Percentiles rank a stretch among this genome's conserved stretches.
Evolutionary conservation across 2,888 invertebrate genomes (phyloP).

Genomic region (Lymantria dispar): DNA sequence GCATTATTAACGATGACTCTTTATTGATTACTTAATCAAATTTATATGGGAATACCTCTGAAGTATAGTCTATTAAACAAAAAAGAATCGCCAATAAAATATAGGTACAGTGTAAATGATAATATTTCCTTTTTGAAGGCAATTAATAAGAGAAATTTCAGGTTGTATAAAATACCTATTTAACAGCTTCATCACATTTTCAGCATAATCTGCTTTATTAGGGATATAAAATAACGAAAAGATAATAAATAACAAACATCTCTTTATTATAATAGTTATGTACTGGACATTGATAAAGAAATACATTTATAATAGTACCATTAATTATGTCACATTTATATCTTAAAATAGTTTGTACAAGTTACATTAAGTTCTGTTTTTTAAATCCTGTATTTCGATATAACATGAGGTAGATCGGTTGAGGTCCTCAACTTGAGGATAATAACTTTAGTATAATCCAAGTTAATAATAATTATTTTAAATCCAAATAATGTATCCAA

Average conservation of each 20-base stretch:
- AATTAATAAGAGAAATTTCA: too few species aligned
- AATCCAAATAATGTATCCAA: slow-evolving; percentile 21
- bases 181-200: too few species aligned
- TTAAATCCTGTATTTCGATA: slow-evolving; percentile 50
- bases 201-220: too few species aligned
- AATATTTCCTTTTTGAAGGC: too few species aligned
- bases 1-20: too few species aligned
- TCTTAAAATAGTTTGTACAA: slow-evolving; percentile 68
- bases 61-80: too few species aligned
- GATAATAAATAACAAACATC: slow-evolving; percentile 76
- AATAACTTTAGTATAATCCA: slow-evolving; percentile 16
- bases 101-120: too few species aligned
- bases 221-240: slow-evolving; percentile 21
- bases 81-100: too few species aligned
- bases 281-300: slow-evolving; percentile 79
- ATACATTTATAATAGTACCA: slow-evolving; percentile 74
- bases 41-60: too few species aligned
- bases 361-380: slow-evolving; percentile 42
- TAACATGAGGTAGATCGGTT: slow-evolving; percentile 66
- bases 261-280: slow-evolving; percentile 77
- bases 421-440: slow-evolving; percentile 32
- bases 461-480: slow-evolving; percentile 26
- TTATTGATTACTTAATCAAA: too few species aligned
- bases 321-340: slow-evolving; percentile 67
- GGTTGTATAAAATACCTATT: too few species aligned